Evolutionary conservation across 1,140 invertebrate genomes (phyloP).

Genomic region (Whitmania pigra): DNA sequence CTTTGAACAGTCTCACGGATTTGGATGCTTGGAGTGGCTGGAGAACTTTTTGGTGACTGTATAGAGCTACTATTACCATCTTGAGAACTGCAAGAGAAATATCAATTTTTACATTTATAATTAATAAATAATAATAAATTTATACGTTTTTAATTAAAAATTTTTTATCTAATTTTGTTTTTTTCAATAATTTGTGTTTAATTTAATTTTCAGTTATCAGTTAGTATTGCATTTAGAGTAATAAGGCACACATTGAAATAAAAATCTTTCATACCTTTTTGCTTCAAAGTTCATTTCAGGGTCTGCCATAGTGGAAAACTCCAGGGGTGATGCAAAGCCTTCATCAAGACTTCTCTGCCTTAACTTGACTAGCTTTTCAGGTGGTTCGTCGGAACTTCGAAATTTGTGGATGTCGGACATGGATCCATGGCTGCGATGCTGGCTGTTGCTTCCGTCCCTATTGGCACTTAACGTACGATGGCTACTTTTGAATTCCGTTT

Average conservation of each 20-base stretch:
- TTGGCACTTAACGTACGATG: background rate
- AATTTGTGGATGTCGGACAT: background rate
- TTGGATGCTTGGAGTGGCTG: background rate
- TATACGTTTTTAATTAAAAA: too few relatives aligned
- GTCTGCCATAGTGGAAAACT: background rate
- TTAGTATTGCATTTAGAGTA: too few relatives aligned
- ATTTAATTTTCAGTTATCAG: background rate
- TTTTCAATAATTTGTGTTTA: background rate
- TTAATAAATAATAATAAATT: background rate
- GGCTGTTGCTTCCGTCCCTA: background rate
- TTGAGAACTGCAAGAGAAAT: background rate
- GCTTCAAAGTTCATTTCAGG: background rate
- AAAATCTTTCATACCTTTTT: too few relatives aligned
- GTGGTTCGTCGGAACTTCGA: background rate
- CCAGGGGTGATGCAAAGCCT: background rate
- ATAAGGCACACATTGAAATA: too few relatives aligned
- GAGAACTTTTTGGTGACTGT: background rate
- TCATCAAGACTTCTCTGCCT: slow-evolving; percentile 11
- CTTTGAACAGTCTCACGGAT: background rate
- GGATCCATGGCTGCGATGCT: slow-evolving; percentile 1
- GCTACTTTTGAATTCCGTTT: background rate
- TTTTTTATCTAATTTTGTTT: background rate
- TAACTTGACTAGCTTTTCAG: background rate
- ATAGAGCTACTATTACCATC: background rate
- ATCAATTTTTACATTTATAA: background rate